Evolutionary conservation across 2,797 vertebrate species (phyloP).

Genomic region (Sparidentex hasta): DNA sequence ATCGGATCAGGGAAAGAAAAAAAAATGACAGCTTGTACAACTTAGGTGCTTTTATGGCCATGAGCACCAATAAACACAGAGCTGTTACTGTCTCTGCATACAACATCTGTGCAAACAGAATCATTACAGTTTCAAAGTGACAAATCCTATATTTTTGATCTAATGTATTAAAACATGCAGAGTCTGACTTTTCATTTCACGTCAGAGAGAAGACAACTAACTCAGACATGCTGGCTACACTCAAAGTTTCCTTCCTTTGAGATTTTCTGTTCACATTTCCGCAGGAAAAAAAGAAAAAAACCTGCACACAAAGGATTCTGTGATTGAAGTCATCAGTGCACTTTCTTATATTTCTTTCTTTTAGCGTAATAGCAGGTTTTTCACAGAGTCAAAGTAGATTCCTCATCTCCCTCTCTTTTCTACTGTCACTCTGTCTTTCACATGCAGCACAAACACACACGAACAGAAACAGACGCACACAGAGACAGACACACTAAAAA

Average conservation of each 20-base stretch:
- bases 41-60: constrained; percentile 66
- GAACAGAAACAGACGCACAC: constrained; percentile 18
- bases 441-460: constrained; percentile 38
- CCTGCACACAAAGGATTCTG: constrained; percentile 24
- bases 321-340: constrained; percentile 45
- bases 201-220: neutral
- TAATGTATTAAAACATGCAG: neutral
- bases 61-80: constrained; percentile 58
- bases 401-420: constrained; percentile 17
- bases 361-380: constrained; percentile 53
- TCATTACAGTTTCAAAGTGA: constrained; percentile 1
- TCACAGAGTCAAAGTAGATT: constrained; percentile 51
- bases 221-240: neutral
- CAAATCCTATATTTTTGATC: neutral
- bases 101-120: constrained; percentile 44
- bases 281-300: neutral
- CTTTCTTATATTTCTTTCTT: constrained; percentile 4
- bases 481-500: constrained; percentile 46
- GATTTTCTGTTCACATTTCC: constrained; percentile 15
- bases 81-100: constrained; percentile 44
- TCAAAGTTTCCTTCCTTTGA: constrained; percentile 26
- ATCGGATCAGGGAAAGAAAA: constrained; percentile 64
- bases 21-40: constrained; percentile 66
- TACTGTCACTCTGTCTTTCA: constrained; percentile 38
- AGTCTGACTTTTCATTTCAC: neutral